phyloP scores from a whole-genome alignment of 2,797 vertebrate species.

The Gila robusta region DNA sequence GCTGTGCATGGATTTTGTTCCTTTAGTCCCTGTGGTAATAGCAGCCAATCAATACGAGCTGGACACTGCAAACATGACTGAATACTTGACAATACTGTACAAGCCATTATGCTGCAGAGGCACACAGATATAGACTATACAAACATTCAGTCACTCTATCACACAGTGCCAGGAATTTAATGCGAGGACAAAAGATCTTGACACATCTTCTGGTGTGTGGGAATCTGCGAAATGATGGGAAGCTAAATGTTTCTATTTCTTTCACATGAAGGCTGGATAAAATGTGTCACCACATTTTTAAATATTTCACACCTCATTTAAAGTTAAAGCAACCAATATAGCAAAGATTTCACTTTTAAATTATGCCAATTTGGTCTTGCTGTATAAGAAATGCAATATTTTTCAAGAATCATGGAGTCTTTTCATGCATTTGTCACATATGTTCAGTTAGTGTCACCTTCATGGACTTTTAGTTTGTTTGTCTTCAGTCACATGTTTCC shows the following conservation, averaged over 20 bases:
- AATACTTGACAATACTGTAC: conserved; percentile 21
- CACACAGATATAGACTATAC: conserved; percentile 22
- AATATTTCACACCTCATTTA: neutral
- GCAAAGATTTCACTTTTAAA: neutral
- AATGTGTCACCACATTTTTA: conserved; percentile 3
- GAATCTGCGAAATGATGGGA: conserved; percentile 21
- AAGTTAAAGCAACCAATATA: neutral
- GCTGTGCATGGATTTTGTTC: conserved; percentile 9
- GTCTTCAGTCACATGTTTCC: no score
- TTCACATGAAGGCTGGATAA: neutral
- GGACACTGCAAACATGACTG: conserved; percentile 29
- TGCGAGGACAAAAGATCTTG: conserved; percentile 16
- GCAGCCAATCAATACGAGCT: conserved; percentile 6
- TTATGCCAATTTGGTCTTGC: neutral
- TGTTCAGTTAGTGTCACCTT: no score
- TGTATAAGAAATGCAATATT: no score
- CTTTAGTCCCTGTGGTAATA: conserved; percentile 18
- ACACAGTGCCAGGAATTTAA: conserved; percentile 20
- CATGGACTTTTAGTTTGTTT: no score
- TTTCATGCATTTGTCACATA: no score
- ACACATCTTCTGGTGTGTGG: conserved; percentile 35
- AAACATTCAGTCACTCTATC: conserved; percentile 1
- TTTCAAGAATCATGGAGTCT: no score
- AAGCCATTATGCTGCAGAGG: conserved; percentile 27
- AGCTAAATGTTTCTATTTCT: conserved; percentile 10